A percentile compares a stretch with the other conserved stretches of the same genome.
phyloP scores from a whole-genome alignment of 2,113 vertebrate species.

The Petrocephalus zakoni region DNA sequence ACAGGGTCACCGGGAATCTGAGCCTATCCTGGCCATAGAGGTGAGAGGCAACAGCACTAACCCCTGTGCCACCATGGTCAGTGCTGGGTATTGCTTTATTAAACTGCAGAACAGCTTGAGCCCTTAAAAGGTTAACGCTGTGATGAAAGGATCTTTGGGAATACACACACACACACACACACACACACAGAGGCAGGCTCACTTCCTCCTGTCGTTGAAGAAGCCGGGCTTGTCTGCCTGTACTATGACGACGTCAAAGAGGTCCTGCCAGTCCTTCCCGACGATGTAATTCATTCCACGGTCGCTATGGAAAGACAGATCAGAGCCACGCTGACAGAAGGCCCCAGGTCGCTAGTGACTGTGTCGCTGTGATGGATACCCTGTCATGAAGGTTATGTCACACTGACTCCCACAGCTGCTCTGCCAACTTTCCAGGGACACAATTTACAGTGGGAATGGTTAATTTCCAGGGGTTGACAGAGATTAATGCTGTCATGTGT shows the following conservation, averaged over 20 bases:
- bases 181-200: conserved; percentile 34
- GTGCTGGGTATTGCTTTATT: neutral
- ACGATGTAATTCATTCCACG: conserved; percentile 94
- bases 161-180: neutral
- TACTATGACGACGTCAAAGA: conserved; percentile 95
- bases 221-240: conserved; percentile 95
- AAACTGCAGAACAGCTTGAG: neutral
- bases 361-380: neutral
- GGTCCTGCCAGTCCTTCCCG: conserved; percentile 92
- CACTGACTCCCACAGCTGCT: neutral
- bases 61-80: neutral
- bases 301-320: conserved; percentile 62
- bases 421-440: neutral
- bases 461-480: neutral
- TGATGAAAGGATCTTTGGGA: neutral
- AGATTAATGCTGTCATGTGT: neutral
- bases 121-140: neutral
- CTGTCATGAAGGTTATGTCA: neutral
- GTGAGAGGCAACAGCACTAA: neutral
- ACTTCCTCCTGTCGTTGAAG: conserved; percentile 95
- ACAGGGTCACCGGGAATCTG: too few relatives aligned
- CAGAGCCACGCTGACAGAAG: neutral
- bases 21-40: too few relatives aligned
- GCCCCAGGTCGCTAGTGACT: neutral
- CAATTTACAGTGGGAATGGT: neutral